Conservation (phyloP, 2,797 vertebrate species). For the Paratrypauchen microcephalus region DNA sequence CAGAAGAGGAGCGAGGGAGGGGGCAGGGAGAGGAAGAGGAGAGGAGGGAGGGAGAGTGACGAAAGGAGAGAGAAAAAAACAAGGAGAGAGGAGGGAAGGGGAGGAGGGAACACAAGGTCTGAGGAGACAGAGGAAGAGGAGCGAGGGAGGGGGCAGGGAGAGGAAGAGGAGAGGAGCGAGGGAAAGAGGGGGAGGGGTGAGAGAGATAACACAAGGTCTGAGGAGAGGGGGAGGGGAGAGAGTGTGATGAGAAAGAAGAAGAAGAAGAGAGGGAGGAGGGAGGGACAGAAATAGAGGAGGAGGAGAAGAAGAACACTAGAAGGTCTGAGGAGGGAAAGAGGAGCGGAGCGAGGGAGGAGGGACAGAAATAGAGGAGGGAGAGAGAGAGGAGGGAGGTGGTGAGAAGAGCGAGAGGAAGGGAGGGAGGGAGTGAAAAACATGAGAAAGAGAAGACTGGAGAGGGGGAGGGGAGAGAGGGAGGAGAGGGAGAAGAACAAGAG, state of each 20-base stretch:
- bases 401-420: slow-evolving; percentile 4
- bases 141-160: slow-evolving; percentile 2
- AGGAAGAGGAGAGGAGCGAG: slow-evolving; percentile 48
- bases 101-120: slow-evolving; percentile 8
- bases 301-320: slow-evolving; percentile 38
- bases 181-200: slow-evolving; percentile 53
- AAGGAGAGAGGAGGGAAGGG: background rate
- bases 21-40: slow-evolving; percentile 12
- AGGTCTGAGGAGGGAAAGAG: slow-evolving; percentile 10
- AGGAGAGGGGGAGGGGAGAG: background rate
- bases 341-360: slow-evolving; percentile 11
- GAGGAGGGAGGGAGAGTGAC: slow-evolving; percentile 50
- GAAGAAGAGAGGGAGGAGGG: slow-evolving; percentile 32
- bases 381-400: background rate
- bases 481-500: slow-evolving; percentile 15
- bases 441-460: no score
- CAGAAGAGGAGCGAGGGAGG: slow-evolving; percentile 9
- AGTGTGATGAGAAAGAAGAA: background rate
- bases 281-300: slow-evolving; percentile 49
- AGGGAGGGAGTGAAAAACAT: no score
- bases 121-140: background rate
- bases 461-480: slow-evolving; percentile 5
- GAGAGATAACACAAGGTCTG: background rate
- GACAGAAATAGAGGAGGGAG: slow-evolving; percentile 13
- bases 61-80: background rate